These are phyloP conservation scores for Formicarius rufipectus DNA, from an alignment of 2,113 vertebrate genomes.

Conservation along the genomic window DNA sequence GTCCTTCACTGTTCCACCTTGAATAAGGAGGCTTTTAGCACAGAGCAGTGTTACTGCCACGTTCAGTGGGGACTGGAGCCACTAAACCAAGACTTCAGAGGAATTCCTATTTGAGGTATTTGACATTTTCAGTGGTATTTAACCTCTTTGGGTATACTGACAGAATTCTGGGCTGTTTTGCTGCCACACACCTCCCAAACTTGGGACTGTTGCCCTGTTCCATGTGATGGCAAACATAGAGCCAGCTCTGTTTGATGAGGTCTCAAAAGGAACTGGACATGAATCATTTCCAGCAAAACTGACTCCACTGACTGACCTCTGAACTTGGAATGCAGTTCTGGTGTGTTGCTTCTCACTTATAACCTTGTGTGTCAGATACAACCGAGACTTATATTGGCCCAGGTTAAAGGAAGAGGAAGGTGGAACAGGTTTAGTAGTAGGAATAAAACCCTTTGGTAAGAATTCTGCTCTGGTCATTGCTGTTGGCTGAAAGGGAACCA, in stretches of 20 bases:
- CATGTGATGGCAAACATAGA: not conserved
- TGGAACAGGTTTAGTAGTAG: not conserved
- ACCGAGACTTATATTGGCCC: not conserved
- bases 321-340: not conserved
- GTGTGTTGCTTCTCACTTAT: not conserved
- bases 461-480: not conserved
- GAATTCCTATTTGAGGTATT: constrained; percentile 35
- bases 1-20: not conserved
- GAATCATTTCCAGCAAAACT: not conserved
- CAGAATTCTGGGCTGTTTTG: constrained; percentile 7
- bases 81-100: constrained; percentile 54
- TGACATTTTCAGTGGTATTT: constrained; percentile 60
- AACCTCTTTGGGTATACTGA: constrained; percentile 25
- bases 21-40: not conserved
- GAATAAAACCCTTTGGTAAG: not conserved
- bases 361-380: not conserved
- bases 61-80: constrained; percentile 36
- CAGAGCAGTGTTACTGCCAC: not conserved
- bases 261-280: not conserved
- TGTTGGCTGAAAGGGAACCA: not conserved
- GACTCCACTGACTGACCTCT: not conserved
- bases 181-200: not conserved
- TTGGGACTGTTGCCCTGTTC: not conserved
- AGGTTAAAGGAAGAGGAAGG: not conserved
- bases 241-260: not conserved